A percentile compares a stretch with the other conserved stretches of the same genome.
These are phyloP conservation scores for Coenobita brevimanus DNA, from an alignment of 1,140 invertebrate species.

Conservation along the genomic window DNA sequence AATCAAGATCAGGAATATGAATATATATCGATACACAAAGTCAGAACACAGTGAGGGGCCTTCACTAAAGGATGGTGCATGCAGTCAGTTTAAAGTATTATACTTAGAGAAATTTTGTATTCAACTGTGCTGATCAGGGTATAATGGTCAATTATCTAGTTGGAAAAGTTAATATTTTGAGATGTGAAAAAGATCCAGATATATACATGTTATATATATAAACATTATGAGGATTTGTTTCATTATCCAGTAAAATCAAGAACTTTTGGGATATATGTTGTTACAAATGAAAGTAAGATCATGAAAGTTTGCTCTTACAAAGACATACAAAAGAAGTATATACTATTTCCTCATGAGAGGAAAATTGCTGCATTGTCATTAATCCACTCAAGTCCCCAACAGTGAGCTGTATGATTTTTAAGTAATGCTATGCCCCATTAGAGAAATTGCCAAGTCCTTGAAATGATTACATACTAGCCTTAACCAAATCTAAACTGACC, in stretches of 20 bases:
- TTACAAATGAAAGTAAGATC: background rate
- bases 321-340: background rate
- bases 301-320: background rate
- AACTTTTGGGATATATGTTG: background rate
- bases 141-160: background rate
- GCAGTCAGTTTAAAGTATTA: background rate
- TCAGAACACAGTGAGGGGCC: too few species aligned
- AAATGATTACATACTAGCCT: too few species aligned
- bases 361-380: background rate
- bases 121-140: background rate
- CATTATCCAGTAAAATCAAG: background rate
- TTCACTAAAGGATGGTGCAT: background rate
- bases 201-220: background rate
- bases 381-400: too few species aligned
- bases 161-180: background rate
- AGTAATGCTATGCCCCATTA: too few species aligned
- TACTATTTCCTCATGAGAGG: background rate
- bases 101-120: background rate
- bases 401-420: background rate
- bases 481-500: too few species aligned
- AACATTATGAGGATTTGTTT: background rate
- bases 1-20: too few species aligned
- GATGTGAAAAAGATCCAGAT: too few species aligned
- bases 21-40: too few species aligned
- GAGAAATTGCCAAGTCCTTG: background rate